Conservation (phyloP, 2,113 vertebrate species). For the Grus americana region DNA sequence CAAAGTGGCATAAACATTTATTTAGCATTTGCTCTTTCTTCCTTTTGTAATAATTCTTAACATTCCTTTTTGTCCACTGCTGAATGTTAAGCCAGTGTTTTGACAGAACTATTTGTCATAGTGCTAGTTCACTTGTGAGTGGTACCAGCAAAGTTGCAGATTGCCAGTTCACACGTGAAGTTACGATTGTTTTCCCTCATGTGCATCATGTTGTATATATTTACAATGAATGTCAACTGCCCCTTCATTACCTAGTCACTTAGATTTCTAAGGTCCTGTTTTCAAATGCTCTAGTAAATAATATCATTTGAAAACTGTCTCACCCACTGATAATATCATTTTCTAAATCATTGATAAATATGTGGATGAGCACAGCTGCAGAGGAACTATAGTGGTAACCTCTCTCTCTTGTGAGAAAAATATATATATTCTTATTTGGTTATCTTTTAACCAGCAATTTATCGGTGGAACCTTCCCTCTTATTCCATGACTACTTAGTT, state of each 20-base stretch:
- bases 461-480: background rate
- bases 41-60: background rate
- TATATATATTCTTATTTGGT: background rate
- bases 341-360: background rate
- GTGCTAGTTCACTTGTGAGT: accelerated
- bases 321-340: background rate
- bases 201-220: background rate
- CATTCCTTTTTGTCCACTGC: background rate
- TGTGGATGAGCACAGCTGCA: background rate
- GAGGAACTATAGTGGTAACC: background rate
- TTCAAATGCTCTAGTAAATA: background rate
- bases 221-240: background rate
- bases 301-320: background rate
- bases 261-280: background rate
- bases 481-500: background rate
- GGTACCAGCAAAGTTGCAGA: background rate
- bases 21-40: background rate
- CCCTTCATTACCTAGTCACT: background rate
- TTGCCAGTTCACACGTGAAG: background rate
- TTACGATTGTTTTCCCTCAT: background rate
- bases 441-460: background rate
- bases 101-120: background rate
- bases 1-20: background rate
- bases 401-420: background rate
- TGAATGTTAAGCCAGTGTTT: background rate